Evolutionary conservation across 2,113 vertebrate genomes (phyloP), one percentile per base, ranked within the genome.

Genomic region (Procavia capensis): DNA sequence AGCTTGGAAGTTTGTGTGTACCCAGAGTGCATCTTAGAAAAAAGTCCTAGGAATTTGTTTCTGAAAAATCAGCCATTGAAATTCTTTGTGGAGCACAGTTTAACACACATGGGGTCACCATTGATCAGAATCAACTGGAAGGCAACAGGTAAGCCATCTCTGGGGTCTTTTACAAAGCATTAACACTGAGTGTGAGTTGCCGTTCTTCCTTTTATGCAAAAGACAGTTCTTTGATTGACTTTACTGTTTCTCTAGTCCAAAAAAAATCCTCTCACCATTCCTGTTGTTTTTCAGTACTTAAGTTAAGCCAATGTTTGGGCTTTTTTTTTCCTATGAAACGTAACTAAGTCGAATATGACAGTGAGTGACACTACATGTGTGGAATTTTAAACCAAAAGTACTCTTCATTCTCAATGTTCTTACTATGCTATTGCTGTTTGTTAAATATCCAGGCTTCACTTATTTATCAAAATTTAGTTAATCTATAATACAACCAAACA

Each of bases 381-480:
- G 36, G 93, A 54, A 74, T 64, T 95, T 92, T 59, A 8, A 5
- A 70, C 3, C 8, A 41, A 81, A 81, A 85, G 24, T 57, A 81
- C 20, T 31, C 50, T 86, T 61, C 82, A 9, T 64, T 90, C 43
- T 87, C 20, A 75, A 0, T 70, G 11, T 0, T 79, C 50, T 85
- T 45, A 29, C 25, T 93, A 34, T 74, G 20, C 8, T 74, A 19
- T 68, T 72, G 24, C 22, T 34, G 0, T 91, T 90, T 83, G 39
- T 43, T 91, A n/a, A 93, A 89, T 76, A 89, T 89, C 25, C 34
- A 89, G 43, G 47, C 7, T 82, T 91, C 31, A 94, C 64, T 85
- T 66, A 93, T 90, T 88, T 88, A 91, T 81, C 70, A 81, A 95
- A 96, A 61, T 72, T 80, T 96, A 14, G 45, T 25, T 59, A 85